Conservation (phyloP, 2,888 invertebrate genomes). For the Tupiocoris notatus region DNA sequence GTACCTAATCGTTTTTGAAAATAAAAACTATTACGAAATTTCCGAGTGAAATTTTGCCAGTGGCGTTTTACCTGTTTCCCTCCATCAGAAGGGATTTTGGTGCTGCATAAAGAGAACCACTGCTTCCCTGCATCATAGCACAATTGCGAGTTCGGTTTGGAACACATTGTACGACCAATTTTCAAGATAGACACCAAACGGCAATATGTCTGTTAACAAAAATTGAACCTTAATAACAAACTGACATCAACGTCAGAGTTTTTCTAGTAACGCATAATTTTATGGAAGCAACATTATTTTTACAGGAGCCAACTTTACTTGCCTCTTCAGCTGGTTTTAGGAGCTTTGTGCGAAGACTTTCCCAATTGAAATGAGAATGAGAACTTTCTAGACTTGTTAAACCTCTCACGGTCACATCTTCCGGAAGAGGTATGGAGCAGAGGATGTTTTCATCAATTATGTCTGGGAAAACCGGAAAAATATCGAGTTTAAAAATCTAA, state of each 20-base stretch:
- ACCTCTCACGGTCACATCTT: slow-evolving; percentile 72
- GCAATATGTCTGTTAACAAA: slow-evolving; percentile 59
- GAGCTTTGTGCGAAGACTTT: slow-evolving; percentile 59
- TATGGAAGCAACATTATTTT: too few relatives aligned
- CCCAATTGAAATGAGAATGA: slow-evolving; percentile 72
- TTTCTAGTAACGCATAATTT: too few relatives aligned
- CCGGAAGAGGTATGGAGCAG: slow-evolving; percentile 67
- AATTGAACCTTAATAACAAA: neutral
- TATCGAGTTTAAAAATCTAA: neutral
- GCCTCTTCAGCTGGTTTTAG: slow-evolving; percentile 65
- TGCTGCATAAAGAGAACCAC: slow-evolving; percentile 49
- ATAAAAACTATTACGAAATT: too few relatives aligned
- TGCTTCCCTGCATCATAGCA: slow-evolving; percentile 60
- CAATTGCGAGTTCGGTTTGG: slow-evolving; percentile 67
- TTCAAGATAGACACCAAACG: slow-evolving; percentile 74
- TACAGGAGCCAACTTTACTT: neutral
- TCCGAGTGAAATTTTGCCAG: too few relatives aligned
- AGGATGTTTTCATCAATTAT: slow-evolving; percentile 56
- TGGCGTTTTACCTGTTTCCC: neutral
- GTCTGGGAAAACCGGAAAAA: slow-evolving; percentile 36
- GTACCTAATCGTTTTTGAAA: too few relatives aligned
- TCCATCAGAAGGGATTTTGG: neutral
- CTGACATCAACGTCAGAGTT: too few relatives aligned
- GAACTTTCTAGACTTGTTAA: slow-evolving; percentile 66
- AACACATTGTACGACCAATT: slow-evolving; percentile 70